These are phyloP conservation scores for Jaculus jaculus DNA, from an alignment of 2,113 vertebrate species.

Conservation along the genomic window DNA sequence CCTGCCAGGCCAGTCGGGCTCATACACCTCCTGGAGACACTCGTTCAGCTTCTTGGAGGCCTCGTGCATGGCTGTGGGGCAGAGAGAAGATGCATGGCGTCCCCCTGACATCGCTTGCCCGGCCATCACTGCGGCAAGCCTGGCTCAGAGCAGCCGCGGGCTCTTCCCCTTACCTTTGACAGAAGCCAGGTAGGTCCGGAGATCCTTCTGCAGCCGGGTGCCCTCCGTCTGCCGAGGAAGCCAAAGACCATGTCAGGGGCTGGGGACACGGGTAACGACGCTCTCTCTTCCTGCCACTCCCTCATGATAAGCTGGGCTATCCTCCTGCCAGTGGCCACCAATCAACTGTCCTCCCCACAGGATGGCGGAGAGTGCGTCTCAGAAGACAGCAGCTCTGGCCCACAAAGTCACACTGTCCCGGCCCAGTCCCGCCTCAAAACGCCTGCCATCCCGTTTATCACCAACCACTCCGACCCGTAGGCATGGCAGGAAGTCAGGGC, in stretches of 20 bases:
- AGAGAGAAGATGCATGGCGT: slow-evolving; percentile 18
- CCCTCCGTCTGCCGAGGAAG: slow-evolving; percentile 90
- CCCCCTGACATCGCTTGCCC: too few species aligned
- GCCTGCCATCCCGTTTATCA: too few species aligned
- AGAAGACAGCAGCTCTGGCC: rapidly evolving
- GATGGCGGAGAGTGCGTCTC: background rate
- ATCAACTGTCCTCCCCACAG: background rate
- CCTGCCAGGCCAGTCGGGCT: slow-evolving; percentile 95
- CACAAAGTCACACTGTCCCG: rapidly evolving
- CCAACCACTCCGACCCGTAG: background rate
- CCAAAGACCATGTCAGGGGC: background rate
- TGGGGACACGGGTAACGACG: background rate
- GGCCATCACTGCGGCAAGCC: background rate
- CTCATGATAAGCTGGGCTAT: background rate
- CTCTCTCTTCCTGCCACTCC: background rate
- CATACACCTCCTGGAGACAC: slow-evolving; percentile 97
- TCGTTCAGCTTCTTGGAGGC: slow-evolving; percentile 95
- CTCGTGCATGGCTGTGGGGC: slow-evolving; percentile 94
- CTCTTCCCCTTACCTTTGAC: slow-evolving; percentile 90
- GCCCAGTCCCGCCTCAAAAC: rapidly evolving
- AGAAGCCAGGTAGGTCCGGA: slow-evolving; percentile 93
- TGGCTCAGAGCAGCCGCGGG: too few species aligned
- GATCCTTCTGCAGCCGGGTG: slow-evolving; percentile 95
- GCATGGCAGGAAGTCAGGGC: background rate
- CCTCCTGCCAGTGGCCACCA: background rate